Base-by-base conservation (phyloP, 2,888 invertebrate species). In the Oscheius onirici region DNA sequence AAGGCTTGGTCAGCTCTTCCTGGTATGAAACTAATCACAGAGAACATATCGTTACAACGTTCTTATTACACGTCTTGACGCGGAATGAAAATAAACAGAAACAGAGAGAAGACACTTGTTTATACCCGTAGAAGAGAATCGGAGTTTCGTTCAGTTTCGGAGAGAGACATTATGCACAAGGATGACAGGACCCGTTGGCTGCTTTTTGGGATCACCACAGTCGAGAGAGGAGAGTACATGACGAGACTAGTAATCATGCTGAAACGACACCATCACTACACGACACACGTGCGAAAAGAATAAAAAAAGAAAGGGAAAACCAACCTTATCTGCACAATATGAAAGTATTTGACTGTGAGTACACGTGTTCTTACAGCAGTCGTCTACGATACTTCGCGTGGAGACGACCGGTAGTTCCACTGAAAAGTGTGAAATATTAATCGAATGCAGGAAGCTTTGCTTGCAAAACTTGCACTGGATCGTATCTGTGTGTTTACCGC, bases 181-280 rank as follows among this genome's bases (percentile, higher is more conserved):
- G 49, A 34, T 34, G 28, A 49, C 17, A 11, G 24, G 63, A 63
- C 63, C 63, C 63, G 63, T 63, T 34, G 26, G 34, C n/a, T 46
- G n/a, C n/a, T n/a, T n/a, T n/a, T n/a, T n/a, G 54, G 63, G 49
- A 44, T 63, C 63, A 49, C 49, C 17, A 49, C 46, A 63, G 63
- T 63, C 22, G 63, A 63, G 40, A 11, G 26, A 26, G 28, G n/a
- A 26, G 58, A 58, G 43, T 46, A 63, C 49, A 63, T 63, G 63
- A 63, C 22, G 63, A 46, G 63, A 49, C 63, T 63, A 63, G n/a
- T 49, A 24, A 46, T 46, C 49, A 46, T 24, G 49, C 63, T 63
- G 63, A 63, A 63, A 63, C 63, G 17, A 63, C 63, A 63, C 63
- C 40, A 49, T 63, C 63, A 63, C 63, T 17, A 63, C 24, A 63